Evolutionary conservation across 2,888 invertebrate genomes (phyloP).

Genomic region (Abrostola tripartita): DNA sequence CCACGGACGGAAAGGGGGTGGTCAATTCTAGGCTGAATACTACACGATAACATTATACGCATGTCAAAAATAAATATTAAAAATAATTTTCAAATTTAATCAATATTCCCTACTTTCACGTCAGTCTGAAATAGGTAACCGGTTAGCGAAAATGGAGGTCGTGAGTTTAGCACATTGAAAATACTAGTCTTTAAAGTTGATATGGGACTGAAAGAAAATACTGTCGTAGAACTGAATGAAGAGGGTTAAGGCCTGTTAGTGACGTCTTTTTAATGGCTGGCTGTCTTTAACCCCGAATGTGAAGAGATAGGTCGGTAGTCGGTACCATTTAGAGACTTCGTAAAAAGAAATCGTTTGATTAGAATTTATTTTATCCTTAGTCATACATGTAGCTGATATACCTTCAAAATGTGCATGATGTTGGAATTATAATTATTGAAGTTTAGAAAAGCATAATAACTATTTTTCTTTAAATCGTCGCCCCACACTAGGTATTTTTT

Average conservation of each 20-base stretch:
- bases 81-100: no score
- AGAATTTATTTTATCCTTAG: background rate
- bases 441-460: no score
- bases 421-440: no score
- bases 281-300: slow-evolving; percentile 31
- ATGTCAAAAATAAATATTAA: no score
- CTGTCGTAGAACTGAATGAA: slow-evolving; percentile 42
- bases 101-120: no score
- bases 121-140: slow-evolving; percentile 18
- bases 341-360: slow-evolving; percentile 3
- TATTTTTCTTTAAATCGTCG: no score
- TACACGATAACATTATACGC: no score
- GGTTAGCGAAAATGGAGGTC: slow-evolving; percentile 23
- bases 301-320: slow-evolving; percentile 19
- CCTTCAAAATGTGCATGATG: no score
- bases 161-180: slow-evolving; percentile 20
- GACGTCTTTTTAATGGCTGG: slow-evolving; percentile 46
- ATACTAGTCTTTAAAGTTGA: slow-evolving; percentile 29
- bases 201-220: slow-evolving; percentile 34
- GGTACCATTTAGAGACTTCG: background rate
- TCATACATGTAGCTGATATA: no score
- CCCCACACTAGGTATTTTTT: no score
- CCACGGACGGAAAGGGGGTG: no score
- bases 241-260: slow-evolving; percentile 46
- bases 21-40: no score